Evolutionary conservation across 2,113 vertebrate genomes (phyloP), one percentile per base, ranked within the genome.

Genomic region (Eretmochelys imbricata): DNA sequence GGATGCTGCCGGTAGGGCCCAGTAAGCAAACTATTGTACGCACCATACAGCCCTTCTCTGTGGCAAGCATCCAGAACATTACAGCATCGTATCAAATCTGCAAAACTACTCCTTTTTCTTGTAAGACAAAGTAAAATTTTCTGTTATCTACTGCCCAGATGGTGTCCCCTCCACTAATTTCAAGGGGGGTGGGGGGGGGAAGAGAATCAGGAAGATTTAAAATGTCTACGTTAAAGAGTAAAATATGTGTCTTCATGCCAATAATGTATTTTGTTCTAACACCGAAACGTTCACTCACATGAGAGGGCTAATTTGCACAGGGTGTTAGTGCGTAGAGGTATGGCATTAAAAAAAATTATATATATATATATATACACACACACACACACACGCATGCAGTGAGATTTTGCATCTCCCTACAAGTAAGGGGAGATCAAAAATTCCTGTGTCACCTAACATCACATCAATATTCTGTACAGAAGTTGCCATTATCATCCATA

Each of bases 251-350:
- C 91, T 87, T 35, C 93, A 89, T 65, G 65, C 84, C 55, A 91
- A 93, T 59, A 59, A 59, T 59, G 27, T 59, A 27, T 25, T 65
- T 51, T 50, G 65, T 87, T 91, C 83, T 65, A 91, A 83, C 94
- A 94, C 85, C 93, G 91, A 97, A 94, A 97, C 62, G 91, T 93
- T 90, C 85, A 48, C 92, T 90, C 85, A 87, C 59, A 91, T 85
- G 79, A 91, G 80, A 95, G 72, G 57, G 79, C 92, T 96, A 49
- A 97, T 97, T 96, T 95, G 93, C 96, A 97, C 93, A 95, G 85
- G 92, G 91, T 95, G 87, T 11, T 91, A 91, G 78, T 89, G 85
- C 57, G 88, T 57, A 93, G 96, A 96, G 95, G 93, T 84, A 94
- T 65, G 85, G 65, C 53, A 72, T 20, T 65, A 53, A 72, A 72